Evolutionary conservation across 1,140 invertebrate species (phyloP), one percentile per base, ranked within the genome.

Genomic region (Cherax quadricarinatus): DNA sequence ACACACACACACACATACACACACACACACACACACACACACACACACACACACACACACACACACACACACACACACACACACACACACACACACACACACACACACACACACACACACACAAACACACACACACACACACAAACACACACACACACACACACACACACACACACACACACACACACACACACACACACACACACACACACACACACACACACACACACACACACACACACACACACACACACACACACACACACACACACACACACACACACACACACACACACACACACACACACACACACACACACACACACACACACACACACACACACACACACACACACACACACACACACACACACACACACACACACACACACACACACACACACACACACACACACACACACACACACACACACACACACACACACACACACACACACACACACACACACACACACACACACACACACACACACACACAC

Each of bases 141-240:
- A 66, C 62, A 66, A 14, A 18, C 14, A 66, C 62, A 66, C 4
- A 16, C 16, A 66, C 4, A 18, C 16, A 18, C 10, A 5, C 16
- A 66, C 62, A 66, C 62, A 66, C 62, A 66, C 62, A 66, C 62
- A 66, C 62, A 66, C 62, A 66, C 62, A 66, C 62, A 66, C 62
- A 66, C 62, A 66, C 62, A 66, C 62, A 66, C 12, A 66, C 62
- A 66, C 14, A 66, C 14, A 66, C 14, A 66, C 14, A 66, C 14
- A 66, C 62, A 66, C 14, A 66, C 62, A 66, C 14, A 66, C 62
- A 66, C 14, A 66, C 14, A 66, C 62, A 66, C 14, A 66, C 14
- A 66, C 62, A 66, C 62, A 66, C 62, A 66, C 62, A 66, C 62
- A 66, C 62, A 66, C 62, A 66, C 62, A 66, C 62, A 66, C 62